Evolutionary conservation across 2,113 vertebrate genomes (phyloP).

Genomic region (Craseonycteris thonglongyai): DNA sequence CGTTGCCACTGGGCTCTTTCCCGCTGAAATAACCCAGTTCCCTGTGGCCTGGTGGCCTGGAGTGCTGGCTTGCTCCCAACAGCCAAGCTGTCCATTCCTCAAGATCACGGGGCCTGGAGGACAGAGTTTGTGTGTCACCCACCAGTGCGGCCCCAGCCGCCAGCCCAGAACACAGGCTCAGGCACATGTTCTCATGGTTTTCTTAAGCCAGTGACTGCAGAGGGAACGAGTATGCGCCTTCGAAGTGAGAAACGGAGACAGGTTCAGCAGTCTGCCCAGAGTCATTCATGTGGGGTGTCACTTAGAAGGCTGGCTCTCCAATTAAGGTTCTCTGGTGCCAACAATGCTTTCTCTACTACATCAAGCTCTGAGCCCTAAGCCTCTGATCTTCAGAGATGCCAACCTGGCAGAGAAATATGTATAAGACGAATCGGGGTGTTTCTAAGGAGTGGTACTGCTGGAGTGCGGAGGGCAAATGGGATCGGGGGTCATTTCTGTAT

Average conservation of each 20-base stretch:
- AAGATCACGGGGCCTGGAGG: not conserved
- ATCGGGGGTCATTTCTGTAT: not conserved
- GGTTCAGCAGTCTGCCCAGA: not conserved
- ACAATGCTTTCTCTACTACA: not conserved
- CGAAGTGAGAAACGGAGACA: not conserved
- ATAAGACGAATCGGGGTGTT: not conserved
- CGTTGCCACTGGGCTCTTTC: not conserved
- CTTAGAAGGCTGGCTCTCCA: not conserved
- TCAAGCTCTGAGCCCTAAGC: not conserved
- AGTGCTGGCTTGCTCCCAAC: not conserved
- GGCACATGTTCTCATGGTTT: not conserved
- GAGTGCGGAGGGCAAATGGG: not conserved
- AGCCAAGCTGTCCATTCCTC: not conserved
- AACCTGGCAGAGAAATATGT: not conserved
- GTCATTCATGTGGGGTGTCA: not conserved
- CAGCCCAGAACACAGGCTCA: not conserved
- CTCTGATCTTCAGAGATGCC: not conserved
- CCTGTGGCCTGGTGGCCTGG: not conserved
- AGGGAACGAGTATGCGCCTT: not conserved
- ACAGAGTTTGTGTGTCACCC: not conserved
- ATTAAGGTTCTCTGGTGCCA: not conserved
- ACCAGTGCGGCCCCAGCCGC: not conserved
- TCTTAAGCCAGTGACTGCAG: not conserved
- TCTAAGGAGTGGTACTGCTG: not conserved
- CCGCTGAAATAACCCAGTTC: not conserved